A percentile compares a stretch with the other conserved stretches of the same genome.
Conservation (phyloP, 2,888 invertebrate genomes). For the Acanthosepion lycidas region DNA sequence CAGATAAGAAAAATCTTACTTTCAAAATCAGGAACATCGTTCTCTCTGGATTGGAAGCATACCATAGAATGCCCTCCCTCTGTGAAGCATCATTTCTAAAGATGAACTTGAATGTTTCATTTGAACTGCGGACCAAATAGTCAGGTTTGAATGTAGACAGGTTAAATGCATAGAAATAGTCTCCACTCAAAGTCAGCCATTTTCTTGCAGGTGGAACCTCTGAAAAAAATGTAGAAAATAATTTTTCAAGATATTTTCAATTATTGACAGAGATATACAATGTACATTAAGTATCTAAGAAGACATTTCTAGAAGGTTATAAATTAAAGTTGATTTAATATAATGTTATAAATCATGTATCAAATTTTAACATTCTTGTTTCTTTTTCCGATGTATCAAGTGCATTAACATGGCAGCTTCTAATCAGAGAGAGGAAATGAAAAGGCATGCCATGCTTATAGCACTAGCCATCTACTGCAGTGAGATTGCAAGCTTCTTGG, state of each 20-base stretch:
- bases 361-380: no score
- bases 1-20: not conserved
- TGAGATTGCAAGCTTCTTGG: no score
- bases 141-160: not conserved
- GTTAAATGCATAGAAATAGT: not conserved
- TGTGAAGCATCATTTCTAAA: conserved; percentile 14
- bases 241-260: not conserved
- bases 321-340: not conserved
- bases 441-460: no score
- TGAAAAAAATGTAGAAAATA: not conserved
- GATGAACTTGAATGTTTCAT: conserved; percentile 33
- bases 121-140: not conserved
- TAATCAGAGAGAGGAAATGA: no score
- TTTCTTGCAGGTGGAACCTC: not conserved
- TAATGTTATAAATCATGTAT: no score
- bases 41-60: not conserved
- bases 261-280: not conserved
- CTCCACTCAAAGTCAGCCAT: not conserved
- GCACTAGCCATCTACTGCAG: no score
- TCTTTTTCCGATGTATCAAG: no score
- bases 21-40: not conserved
- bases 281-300: no score
- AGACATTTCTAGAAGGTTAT: no score
- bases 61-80: conserved; percentile 24
- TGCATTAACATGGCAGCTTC: no score